Evolutionary conservation across 2,113 vertebrate species (phyloP).

Genomic region (Puffinus mauretanicus): DNA sequence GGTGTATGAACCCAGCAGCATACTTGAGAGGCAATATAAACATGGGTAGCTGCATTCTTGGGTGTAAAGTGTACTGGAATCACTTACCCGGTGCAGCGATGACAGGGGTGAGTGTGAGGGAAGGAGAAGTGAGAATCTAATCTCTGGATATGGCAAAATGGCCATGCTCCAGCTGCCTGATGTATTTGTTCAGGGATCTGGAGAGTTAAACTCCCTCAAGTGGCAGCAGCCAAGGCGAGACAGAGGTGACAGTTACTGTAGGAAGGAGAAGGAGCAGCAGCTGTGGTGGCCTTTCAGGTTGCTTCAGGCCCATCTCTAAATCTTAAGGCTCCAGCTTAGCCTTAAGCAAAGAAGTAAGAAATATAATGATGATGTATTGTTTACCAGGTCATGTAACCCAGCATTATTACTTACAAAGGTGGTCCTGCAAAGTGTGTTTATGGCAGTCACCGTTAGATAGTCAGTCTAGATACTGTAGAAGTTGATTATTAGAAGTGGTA

Average conservation of each 20-base stretch:
- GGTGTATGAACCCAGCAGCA: accelerated
- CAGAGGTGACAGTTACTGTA: not conserved
- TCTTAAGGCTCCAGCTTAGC: not conserved
- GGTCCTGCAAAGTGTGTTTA: not conserved
- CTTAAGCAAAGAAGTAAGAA: not conserved
- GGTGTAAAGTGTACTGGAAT: not conserved
- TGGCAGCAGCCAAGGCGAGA: not conserved
- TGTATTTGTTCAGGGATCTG: not conserved
- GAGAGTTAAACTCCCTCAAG: not conserved
- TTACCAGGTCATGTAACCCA: not conserved
- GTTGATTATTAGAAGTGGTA: not conserved
- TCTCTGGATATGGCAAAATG: not conserved
- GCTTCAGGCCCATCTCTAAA: not conserved
- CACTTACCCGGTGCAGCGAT: not conserved
- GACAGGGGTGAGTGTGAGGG: not conserved
- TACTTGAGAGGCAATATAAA: not conserved
- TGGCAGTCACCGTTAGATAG: not conserved
- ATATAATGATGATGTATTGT: not conserved
- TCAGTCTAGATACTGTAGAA: not conserved
- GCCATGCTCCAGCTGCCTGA: not conserved
- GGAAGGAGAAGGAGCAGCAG: not conserved
- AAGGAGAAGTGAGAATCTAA: not conserved
- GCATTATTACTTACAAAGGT: not conserved
- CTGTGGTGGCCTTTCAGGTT: not conserved
- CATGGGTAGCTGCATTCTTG: not conserved